A percentile compares a stretch with the other conserved stretches of the same genome.
These are phyloP conservation scores for Holotrichia oblita DNA, from an alignment of 1,140 invertebrate species.

Conservation along the genomic window DNA sequence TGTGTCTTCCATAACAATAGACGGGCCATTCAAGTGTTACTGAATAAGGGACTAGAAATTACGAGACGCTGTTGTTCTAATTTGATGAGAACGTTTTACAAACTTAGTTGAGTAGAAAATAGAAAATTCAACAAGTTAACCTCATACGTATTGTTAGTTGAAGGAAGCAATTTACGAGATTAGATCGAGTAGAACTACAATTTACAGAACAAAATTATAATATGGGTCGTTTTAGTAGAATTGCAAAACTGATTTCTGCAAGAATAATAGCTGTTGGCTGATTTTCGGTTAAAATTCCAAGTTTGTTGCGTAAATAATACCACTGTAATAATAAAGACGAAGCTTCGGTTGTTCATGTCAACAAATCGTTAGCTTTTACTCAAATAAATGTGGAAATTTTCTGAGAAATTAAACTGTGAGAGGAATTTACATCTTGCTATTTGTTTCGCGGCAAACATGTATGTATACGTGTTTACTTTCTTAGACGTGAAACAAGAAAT, in stretches of 20 bases:
- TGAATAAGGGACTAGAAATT: conserved; percentile 7
- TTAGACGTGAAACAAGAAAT: too few relatives aligned
- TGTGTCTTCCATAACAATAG: neutral
- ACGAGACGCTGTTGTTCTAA: conserved; percentile 29
- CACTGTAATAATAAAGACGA: too few relatives aligned
- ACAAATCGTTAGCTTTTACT: too few relatives aligned
- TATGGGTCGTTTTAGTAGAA: neutral
- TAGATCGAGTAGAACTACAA: neutral
- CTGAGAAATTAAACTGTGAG: too few relatives aligned
- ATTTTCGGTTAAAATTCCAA: neutral
- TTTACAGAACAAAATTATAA: neutral
- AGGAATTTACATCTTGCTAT: too few relatives aligned
- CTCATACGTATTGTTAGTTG: neutral
- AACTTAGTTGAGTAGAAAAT: conserved; percentile 15
- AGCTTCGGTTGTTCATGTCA: too few relatives aligned
- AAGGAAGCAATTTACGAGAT: neutral
- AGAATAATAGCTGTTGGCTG: neutral
- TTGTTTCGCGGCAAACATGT: too few relatives aligned
- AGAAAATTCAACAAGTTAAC: conserved; percentile 34
- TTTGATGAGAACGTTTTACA: conserved; percentile 17
- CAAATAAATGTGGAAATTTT: too few relatives aligned
- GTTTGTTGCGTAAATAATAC: too few relatives aligned
- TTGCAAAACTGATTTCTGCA: neutral
- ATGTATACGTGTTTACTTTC: too few relatives aligned
- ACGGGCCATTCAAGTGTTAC: conserved; percentile 1